Conservation (phyloP, 2,797 vertebrate genomes). For the Onychomys torridus region DNA sequence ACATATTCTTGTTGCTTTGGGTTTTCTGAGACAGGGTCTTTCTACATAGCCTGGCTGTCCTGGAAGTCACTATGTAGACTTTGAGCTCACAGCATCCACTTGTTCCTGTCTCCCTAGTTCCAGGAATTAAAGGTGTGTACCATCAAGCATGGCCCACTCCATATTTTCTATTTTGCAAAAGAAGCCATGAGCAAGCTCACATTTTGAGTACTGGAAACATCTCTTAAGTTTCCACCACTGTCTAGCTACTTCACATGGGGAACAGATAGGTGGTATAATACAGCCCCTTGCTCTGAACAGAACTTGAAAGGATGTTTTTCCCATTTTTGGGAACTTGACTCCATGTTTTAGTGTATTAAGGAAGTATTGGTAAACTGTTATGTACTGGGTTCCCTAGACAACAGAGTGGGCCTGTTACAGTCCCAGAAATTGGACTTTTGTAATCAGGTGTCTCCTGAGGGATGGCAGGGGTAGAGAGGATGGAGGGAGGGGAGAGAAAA, state of each 20-base stretch:
- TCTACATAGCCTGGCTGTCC: not conserved
- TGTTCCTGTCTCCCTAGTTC: not conserved
- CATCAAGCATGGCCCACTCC: not conserved
- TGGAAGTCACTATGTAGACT: not conserved
- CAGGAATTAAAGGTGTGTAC: not conserved
- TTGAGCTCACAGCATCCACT: not conserved
- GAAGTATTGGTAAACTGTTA: not conserved
- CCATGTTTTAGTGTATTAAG: not conserved
- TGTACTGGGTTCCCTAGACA: no score
- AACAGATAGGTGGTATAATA: fast-evolving
- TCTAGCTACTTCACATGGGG: not conserved
- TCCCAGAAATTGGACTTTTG: not conserved
- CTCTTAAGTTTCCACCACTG: not conserved
- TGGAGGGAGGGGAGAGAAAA: not conserved
- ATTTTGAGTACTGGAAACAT: not conserved
- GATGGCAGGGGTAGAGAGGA: not conserved
- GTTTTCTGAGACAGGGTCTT: not conserved
- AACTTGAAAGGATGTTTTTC: not conserved
- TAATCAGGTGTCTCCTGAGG: not conserved
- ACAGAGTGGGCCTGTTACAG: not conserved
- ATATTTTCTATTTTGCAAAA: not conserved
- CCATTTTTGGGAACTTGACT: fast-evolving
- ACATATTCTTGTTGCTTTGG: not conserved
- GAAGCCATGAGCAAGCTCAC: not conserved
- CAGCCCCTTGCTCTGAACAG: not conserved